These are phyloP conservation scores for Streblospio benedicti DNA, from an alignment of 1,140 invertebrate species.

Conservation along the genomic window DNA sequence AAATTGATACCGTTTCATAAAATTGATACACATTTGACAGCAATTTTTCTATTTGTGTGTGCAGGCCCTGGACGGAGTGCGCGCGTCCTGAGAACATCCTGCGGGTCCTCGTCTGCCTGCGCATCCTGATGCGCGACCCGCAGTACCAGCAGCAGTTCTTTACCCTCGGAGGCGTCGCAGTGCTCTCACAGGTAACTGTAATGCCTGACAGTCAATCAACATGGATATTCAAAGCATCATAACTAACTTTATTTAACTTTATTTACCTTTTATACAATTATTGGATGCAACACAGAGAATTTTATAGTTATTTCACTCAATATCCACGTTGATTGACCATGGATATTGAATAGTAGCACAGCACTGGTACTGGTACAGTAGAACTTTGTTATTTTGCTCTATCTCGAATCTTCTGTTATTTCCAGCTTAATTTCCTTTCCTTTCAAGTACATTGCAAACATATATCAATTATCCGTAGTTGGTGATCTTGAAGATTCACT, in stretches of 20 bases:
- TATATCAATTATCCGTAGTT: no score
- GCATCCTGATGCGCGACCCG: constrained; percentile 40
- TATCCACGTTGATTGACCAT: background rate
- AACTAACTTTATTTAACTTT: background rate
- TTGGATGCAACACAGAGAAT: background rate
- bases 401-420: no score
- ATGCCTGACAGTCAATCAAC: background rate
- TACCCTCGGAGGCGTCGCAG: constrained; percentile 29
- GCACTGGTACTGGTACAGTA: no score
- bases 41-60: constrained; percentile 10
- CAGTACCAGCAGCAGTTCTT: constrained; percentile 38
- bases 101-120: constrained; percentile 35
- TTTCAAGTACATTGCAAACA: no score
- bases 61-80: constrained; percentile 35
- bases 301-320: background rate
- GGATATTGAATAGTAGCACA: background rate
- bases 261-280: background rate
- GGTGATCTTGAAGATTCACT: no score
- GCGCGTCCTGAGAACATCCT: constrained; percentile 39
- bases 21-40: background rate
- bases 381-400: no score
- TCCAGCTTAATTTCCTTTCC: no score
- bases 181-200: constrained; percentile 31
- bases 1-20: background rate
- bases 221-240: background rate